A percentile compares a stretch with the other conserved stretches of the same genome.
phyloP scores from a whole-genome alignment of 2,888 invertebrate species.

The Acanthoscelides obtectus region DNA sequence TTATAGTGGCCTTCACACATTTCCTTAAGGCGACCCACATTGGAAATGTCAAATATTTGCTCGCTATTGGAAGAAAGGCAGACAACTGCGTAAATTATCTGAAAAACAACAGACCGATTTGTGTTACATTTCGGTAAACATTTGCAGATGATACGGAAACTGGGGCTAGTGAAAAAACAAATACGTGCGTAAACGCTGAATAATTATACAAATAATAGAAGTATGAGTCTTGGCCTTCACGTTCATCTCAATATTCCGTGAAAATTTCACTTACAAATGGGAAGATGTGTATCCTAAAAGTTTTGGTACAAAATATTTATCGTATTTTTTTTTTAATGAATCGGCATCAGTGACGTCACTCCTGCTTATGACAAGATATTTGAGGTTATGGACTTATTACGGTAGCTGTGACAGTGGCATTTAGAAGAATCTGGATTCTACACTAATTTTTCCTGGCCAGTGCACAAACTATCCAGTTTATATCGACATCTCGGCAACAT shows the following conservation, averaged over 20 bases:
- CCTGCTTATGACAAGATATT: no score
- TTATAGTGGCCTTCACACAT: not conserved
- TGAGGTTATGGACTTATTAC: no score
- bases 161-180: constrained; percentile 14
- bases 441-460: no score
- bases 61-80: not conserved
- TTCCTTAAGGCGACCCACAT: not conserved
- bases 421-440: no score
- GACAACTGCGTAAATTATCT: not conserved
- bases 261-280: no score
- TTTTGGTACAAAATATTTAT: no score
- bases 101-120: not conserved
- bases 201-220: constrained; percentile 7
- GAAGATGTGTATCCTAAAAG: no score
- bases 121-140: constrained; percentile 6
- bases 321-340: no score
- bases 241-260: not conserved
- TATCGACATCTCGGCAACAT: no score
- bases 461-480: no score
- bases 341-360: no score
- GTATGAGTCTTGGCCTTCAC: not conserved
- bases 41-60: not conserved
- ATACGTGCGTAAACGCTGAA: constrained; percentile 8
- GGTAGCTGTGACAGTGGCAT: no score
- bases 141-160: constrained; percentile 19